Evolutionary conservation across 1,140 invertebrate genomes (phyloP), one percentile per base, ranked within the genome.

Genomic region (Amyelois transitella): DNA sequence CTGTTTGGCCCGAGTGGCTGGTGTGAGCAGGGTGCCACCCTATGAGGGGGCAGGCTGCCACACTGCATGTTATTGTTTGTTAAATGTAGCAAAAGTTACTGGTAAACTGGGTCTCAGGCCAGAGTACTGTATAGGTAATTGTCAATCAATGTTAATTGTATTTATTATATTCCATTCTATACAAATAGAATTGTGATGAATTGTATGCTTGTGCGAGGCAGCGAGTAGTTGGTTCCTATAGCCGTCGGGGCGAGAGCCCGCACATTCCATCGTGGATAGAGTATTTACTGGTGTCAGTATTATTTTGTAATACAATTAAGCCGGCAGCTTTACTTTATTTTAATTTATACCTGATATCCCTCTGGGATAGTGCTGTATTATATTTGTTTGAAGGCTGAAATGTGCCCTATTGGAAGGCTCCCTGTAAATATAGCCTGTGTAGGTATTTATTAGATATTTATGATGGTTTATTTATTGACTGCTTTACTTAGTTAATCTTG

Each of bases 381-480:
- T 85, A 85, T 83, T 81, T 71, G 74, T 82, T 83, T 74, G 72
- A 82, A 80, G 82, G 77, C 80, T 79, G 75, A 77, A 65, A 81
- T 69, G 74, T 82, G 81, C 72, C 82, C 74, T 67, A 60, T 74
- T 63, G 69, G 74, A 81, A 75, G 78, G 82, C 77, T 86, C 86
- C 73, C 79, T 88, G 82, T 88, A 88, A 83, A 88, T 86, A 88
- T 88, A 88, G 82, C 82, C 84, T 60, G 59, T 75, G 80, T 88
- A 88, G 85, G 85, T 88, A 88, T 88, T 88, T 88, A 88, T 86
- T 86, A 88, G 81, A 88, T 88, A 88, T 88, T 88, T 88, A 88
- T 88, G 72, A 86, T 81, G 62, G 73, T 86, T 88, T 88, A 88
- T 88, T 86, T 88, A 88, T 88, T 88, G 85, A 88, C 85, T 85